Evolutionary conservation across 2,888 invertebrate species (phyloP), one percentile per base, ranked within the genome.

Genomic region (Anagyrus pseudococci): DNA sequence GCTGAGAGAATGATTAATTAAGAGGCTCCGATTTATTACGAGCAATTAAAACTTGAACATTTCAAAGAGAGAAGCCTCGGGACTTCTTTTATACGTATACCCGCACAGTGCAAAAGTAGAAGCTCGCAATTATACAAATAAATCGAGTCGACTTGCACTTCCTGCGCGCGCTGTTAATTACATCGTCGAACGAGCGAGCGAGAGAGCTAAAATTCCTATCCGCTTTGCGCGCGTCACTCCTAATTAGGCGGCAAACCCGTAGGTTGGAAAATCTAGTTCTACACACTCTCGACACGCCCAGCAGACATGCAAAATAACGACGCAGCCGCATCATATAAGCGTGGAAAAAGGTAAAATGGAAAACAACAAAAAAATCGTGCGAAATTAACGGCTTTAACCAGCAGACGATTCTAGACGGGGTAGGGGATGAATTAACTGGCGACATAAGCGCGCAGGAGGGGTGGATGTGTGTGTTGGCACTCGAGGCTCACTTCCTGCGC

Each of bases 201-300:
- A 43, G 29, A n/a, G n/a, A n/a, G n/a, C n/a, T n/a, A n/a, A n/a
- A n/a, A 54, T 54, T 44, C n/a, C 54, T 23, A 44, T 54, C 4
- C 8, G 41, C 22, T 20, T 53, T 41, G 40, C 17, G 23, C 23
- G 26, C 41, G 44, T 23, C 54, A 44, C 13, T 54, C 44, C 44
- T 54, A 54, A 54, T 54, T 54, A 54, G 54, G 29, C 25, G 22
- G 7, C n/a, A 15, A 10, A 3, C 13, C 10, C 25, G 15, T 15
- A 4, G 19, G 22, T 6, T n/a, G 40, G n/a, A 52, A 41, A 40
- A 41, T 52, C 48, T 48, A 48, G 48, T 48, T 25, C 48, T 48
- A 48, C 48, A 48, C 26, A 19, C 25, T 46, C 46, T 25, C 25
- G n/a, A 15, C 20, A 15, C 29, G 29, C 10, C 10, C 4, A 7